phyloP scores from a whole-genome alignment of 2,888 invertebrate species.

The Chirona hameri region DNA sequence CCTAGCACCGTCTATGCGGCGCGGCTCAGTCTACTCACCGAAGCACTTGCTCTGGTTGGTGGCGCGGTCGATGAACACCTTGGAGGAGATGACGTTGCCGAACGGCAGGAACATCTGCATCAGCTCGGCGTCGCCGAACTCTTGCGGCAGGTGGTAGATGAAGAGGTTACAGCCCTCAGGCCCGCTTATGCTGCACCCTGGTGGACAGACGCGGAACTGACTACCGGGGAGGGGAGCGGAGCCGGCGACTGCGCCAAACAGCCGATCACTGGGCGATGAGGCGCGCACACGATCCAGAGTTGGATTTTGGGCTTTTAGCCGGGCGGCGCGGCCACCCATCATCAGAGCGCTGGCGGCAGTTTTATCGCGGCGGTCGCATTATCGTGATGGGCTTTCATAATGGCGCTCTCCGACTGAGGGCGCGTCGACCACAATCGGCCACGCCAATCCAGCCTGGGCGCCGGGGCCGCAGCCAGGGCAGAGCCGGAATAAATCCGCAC shows the following conservation, averaged over 20 bases:
- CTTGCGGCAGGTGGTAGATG: constrained; percentile 99
- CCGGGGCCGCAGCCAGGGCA: too few relatives aligned
- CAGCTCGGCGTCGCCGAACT: constrained; percentile 97
- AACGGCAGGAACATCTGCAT: constrained; percentile 99
- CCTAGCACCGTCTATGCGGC: too few relatives aligned
- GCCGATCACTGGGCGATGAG: too few relatives aligned
- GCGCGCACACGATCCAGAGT: too few relatives aligned
- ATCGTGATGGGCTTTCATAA: constrained; percentile 8
- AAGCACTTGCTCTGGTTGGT: constrained; percentile 99
- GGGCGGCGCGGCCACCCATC: not conserved
- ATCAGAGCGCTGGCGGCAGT: not conserved
- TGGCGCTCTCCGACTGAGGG: not conserved
- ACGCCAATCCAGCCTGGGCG: too few relatives aligned
- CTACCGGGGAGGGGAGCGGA: too few relatives aligned
- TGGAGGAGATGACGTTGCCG: constrained; percentile 99
- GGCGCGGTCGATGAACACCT: constrained; percentile 99
- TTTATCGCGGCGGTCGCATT: not conserved
- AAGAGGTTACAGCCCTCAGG: constrained; percentile 99
- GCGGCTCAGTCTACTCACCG: constrained; percentile 63
- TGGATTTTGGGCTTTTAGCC: not conserved
- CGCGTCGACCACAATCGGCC: too few relatives aligned
- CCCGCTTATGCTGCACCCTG: constrained; percentile 93
- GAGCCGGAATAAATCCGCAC: too few relatives aligned
- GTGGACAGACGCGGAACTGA: not conserved
- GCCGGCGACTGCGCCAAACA: too few relatives aligned